Evolutionary conservation across 2,888 invertebrate species (phyloP).

Genomic region (Suillia variegata): DNA sequence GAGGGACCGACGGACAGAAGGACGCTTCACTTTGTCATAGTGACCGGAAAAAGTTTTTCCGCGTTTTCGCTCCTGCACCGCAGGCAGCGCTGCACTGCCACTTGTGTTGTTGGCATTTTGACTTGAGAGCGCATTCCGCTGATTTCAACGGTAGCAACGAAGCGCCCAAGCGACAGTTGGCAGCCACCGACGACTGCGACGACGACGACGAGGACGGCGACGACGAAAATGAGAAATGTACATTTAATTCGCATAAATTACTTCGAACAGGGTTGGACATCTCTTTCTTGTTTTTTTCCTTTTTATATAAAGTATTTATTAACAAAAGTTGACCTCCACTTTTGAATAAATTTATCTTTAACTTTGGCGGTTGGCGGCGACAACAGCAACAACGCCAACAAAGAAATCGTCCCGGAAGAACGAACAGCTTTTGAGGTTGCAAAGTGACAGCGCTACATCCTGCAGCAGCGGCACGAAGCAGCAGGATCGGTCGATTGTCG

Average conservation of each 20-base stretch:
- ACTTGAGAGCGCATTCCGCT: too few relatives aligned
- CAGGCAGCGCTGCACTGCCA: neutral
- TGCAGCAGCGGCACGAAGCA: too few relatives aligned
- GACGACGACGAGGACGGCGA: neutral
- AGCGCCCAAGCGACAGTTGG: too few relatives aligned
- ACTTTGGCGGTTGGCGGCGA: neutral
- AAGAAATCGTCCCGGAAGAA: neutral
- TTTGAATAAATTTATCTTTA: conserved; percentile 16
- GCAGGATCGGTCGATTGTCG: too few relatives aligned
- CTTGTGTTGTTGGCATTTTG: neutral
- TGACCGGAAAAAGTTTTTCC: conserved; percentile 17
- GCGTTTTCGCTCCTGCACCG: conserved; percentile 6
- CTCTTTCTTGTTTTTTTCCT: neutral
- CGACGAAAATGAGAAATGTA: conserved; percentile 12
- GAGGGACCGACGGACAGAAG: neutral
- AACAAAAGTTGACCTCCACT: conserved; percentile 16
- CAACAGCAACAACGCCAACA: too few relatives aligned
- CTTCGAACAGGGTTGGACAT: conserved; percentile 5
- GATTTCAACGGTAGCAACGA: too few relatives aligned
- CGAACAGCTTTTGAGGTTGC: conserved; percentile 3
- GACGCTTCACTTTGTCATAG: conserved; percentile 1
- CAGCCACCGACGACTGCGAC: too few relatives aligned
- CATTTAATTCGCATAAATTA: conserved; percentile 19
- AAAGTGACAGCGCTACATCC: neutral
- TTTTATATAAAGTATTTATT: conserved; percentile 20